Base-by-base conservation (phyloP, 1,140 invertebrate genomes). In the Parapsyche elsis region DNA sequence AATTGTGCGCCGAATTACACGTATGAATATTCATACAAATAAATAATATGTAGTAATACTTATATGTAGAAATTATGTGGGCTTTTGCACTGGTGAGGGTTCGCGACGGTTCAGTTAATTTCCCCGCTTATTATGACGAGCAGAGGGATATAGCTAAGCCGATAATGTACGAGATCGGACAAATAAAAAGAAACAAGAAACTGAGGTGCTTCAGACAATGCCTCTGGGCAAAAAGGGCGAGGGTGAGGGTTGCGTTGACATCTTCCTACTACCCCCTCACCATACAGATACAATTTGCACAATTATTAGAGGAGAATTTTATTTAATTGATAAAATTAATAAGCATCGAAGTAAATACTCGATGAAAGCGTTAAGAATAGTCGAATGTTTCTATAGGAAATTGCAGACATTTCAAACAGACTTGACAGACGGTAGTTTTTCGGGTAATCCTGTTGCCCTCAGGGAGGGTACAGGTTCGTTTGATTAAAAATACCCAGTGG, bases 181-280 rank as follows among this genome's bases (percentile, higher is more conserved):
- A 83, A 83, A 83, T 83, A 83, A 83, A 83, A 83, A 81, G 82
- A 83, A 81, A 83, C 82, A 83, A 78, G 64, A 38, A 76, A 26
- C 57, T 1, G 44, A 64, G 61, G 64, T 81, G 59, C 82, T 83
- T 76, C 80, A 83, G 82, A 83, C 80, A 81, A 76, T 49, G 80
- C 80, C 80, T 23, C 64, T 0, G 24, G 64, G 24, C 23, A 12
- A 24, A 9, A 21, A 61, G 82, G 80, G 71, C 0, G 26, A 53
- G 45, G 44, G 23, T 67, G 74, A 76, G 77, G n/a, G 38, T 19
- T 26, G 4, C 30, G 10, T 30, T 46, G 71, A 75, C 49, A 57
- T 57, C 73, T 7, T 46, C 75, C 49, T 10, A 64, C 64, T 24
- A n/a, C 44, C 53, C 75, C 75, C 75, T 44, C 10, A 21, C 2